phyloP scores from a whole-genome alignment of 2,888 invertebrate genomes.

The Cheilosia scutellata region DNA sequence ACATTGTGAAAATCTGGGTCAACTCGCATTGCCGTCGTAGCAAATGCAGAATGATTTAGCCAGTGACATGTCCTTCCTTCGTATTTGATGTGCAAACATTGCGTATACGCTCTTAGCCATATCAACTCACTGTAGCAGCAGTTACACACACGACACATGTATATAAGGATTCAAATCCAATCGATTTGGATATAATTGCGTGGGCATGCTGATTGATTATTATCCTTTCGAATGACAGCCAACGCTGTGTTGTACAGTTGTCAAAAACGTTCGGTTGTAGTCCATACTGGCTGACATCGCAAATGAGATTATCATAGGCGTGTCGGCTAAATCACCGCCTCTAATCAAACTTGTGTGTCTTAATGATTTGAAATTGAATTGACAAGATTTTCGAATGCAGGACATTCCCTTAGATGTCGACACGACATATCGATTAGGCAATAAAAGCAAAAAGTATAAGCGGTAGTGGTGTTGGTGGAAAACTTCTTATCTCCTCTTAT shows the following conservation, averaged over 20 bases:
- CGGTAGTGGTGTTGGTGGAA: background rate
- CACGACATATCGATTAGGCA: slow-evolving; percentile 32
- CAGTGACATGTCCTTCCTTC: slow-evolving; percentile 63
- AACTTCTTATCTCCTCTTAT: slow-evolving; percentile 54
- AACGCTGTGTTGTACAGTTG: slow-evolving; percentile 43
- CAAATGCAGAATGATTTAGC: slow-evolving; percentile 50
- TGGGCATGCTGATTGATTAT: slow-evolving; percentile 70
- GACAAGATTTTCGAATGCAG: background rate
- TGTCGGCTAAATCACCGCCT: slow-evolving; percentile 28
- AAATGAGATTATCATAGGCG: slow-evolving; percentile 26
- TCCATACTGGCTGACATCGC: slow-evolving; percentile 3
- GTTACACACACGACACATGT: background rate
- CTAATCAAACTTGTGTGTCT: slow-evolving; percentile 31
- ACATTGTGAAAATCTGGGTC: slow-evolving; percentile 39
- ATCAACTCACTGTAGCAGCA: background rate
- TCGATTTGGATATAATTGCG: slow-evolving; percentile 56
- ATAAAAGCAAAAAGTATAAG: slow-evolving; percentile 19
- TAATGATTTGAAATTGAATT: slow-evolving; percentile 39
- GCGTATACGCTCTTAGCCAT: slow-evolving; percentile 30
- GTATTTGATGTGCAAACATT: slow-evolving; percentile 65
- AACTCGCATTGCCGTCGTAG: slow-evolving; percentile 24
- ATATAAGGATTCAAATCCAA: slow-evolving; percentile 51
- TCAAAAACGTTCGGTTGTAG: slow-evolving; percentile 30
- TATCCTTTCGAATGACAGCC: slow-evolving; percentile 60
- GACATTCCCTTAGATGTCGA: background rate